Conservation (phyloP, 2,113 vertebrate species). For the Otolemur garnettii region DNA sequence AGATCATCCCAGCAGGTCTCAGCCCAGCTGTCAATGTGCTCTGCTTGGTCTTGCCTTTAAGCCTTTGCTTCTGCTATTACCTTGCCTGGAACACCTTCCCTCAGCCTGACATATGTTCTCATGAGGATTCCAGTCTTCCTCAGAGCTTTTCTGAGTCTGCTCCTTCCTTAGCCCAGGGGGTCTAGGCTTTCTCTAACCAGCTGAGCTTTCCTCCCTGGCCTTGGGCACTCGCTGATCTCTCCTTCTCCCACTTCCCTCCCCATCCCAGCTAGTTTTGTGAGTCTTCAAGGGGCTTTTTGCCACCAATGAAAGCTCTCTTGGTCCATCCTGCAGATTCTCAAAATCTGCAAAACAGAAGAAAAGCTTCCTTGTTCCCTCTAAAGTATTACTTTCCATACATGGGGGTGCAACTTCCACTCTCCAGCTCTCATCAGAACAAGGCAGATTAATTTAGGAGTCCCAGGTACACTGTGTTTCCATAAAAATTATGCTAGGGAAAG, state of each 20-base stretch:
- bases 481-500: background rate
- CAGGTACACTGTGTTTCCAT: background rate
- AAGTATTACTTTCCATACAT: background rate
- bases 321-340: background rate
- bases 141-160: background rate
- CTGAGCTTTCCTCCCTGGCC: background rate
- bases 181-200: background rate
- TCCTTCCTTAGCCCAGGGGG: background rate
- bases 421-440: background rate
- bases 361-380: too few species aligned
- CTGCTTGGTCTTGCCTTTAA: background rate
- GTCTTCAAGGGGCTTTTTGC: background rate
- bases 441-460: background rate
- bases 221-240: background rate
- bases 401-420: background rate
- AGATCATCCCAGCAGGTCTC: background rate
- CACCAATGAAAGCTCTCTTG: background rate
- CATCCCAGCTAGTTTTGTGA: background rate
- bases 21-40: too few species aligned
- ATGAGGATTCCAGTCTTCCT: background rate
- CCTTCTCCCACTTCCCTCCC: too few species aligned
- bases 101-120: accelerated
- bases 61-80: background rate
- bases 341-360: background rate
- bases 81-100: background rate